Evolutionary conservation across 1,140 invertebrate species (phyloP), one percentile per base, ranked within the genome.

Genomic region (Stegodyphus dumicola): DNA sequence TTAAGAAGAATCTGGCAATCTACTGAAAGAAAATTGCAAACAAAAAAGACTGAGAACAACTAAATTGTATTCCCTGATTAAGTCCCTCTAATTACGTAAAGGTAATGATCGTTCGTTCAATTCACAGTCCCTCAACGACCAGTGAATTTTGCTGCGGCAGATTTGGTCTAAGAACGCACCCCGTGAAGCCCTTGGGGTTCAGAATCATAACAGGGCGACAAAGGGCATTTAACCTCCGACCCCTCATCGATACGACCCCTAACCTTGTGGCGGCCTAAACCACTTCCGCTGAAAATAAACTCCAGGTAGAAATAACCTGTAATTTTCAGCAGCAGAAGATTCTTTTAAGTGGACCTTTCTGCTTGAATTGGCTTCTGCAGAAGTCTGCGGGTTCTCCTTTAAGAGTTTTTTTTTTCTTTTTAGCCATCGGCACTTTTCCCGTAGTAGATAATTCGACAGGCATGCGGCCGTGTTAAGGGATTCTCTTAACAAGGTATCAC

Each of bases 141-240:
- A 33, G 33, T 33, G 1, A 33, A 33, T 33, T 33, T 33, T 33
- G 33, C 33, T 33, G 1, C 33, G n/a, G n/a, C 33, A 33, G 33
- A 33, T 33, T 33, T 33, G 33, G 33, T 33, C 33, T 33, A 33
- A 33, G 33, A 33, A 33, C 33, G 33, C 33, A 33, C 33, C 33
- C 33, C 33, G 33, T 33, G 33, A 33, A 33, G 33, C 33, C 33
- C 33, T 33, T 33, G 33, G 33, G 33, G 33, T 33, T 33, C 33
- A 33, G 9, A 15, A 69, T 48, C 51, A 69, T 73, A 73, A 81
- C 53, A 73, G 78, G 56, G 78, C 78, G 78, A 81, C 78, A 81
- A 64, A 81, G 78, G 56, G 78, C 78, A 81, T 73, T 81, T 81
- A 81, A 81, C 78, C 78, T 81, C n/a, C 64, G 33, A 13, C 69